Percentiles rank a stretch among this genome's conserved stretches.
These are phyloP conservation scores for Alexandromys fortis DNA, from an alignment of 2,113 vertebrate genomes.

Conservation along the genomic window DNA sequence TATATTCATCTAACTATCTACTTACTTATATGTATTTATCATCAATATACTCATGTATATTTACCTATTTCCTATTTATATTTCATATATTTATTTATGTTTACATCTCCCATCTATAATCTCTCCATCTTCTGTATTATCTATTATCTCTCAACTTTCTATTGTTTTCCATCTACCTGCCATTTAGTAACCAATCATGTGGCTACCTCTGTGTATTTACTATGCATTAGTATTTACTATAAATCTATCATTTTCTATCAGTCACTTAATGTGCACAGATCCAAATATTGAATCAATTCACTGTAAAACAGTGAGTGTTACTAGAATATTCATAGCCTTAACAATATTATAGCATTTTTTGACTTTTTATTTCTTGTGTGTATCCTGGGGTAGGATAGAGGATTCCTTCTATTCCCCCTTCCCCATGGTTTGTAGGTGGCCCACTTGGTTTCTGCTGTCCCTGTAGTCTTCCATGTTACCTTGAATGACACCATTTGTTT, in stretches of 20 bases:
- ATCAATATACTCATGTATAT: neutral
- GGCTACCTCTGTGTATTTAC: neutral
- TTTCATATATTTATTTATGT: neutral
- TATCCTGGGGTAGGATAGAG: neutral
- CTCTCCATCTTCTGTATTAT: neutral
- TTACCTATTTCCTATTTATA: neutral
- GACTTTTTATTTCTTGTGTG: neutral
- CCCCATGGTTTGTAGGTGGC: neutral
- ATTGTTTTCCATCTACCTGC: neutral
- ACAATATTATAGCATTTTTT: neutral
- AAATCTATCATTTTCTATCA: neutral
- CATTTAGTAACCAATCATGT: neutral
- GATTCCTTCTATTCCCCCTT: neutral
- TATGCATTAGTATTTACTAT: neutral
- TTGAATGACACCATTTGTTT: neutral
- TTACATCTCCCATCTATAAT: neutral
- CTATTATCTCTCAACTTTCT: neutral
- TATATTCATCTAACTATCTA: neutral
- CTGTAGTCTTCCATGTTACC: neutral
- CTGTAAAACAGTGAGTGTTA: neutral
- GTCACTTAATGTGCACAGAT: neutral
- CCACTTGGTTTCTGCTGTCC: neutral
- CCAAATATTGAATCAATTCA: neutral
- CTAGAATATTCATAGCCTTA: neutral
- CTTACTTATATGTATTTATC: neutral